A percentile compares a stretch with the other conserved stretches of the same genome.
phyloP scores from a whole-genome alignment of 2,888 invertebrate genomes.

The Alentia gelatinosa region DNA sequence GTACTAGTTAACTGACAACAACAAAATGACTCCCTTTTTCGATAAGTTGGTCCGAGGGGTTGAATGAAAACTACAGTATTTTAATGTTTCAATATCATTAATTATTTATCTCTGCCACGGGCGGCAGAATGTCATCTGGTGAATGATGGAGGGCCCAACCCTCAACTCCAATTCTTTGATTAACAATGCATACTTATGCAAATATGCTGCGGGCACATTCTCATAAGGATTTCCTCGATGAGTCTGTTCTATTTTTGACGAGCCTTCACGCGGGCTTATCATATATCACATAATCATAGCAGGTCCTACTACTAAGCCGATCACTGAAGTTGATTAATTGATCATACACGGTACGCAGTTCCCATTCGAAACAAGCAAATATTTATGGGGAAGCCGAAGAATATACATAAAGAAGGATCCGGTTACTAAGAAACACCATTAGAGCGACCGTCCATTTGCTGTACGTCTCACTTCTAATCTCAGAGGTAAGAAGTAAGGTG shows the following conservation, averaged over 20 bases:
- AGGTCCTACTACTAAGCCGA: too few relatives aligned
- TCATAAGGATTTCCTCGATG: neutral
- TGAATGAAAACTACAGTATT: too few relatives aligned
- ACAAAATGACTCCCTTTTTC: too few relatives aligned
- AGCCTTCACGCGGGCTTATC: neutral
- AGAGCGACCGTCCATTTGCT: too few relatives aligned
- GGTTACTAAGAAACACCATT: too few relatives aligned
- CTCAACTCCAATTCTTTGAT: neutral
- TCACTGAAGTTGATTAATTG: neutral
- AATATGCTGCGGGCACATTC: neutral
- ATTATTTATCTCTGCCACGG: neutral
- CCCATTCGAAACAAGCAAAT: neutral
- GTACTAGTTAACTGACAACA: too few relatives aligned
- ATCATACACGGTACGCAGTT: neutral
- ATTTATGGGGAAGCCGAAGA: neutral
- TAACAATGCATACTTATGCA: neutral
- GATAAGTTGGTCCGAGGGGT: too few relatives aligned
- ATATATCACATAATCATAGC: neutral
- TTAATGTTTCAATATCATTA: too few relatives aligned
- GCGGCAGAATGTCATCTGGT: neutral
- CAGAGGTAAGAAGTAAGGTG: too few relatives aligned
- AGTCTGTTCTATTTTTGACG: neutral
- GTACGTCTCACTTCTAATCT: too few relatives aligned
- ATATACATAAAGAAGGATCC: too few relatives aligned
- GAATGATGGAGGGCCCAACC: neutral